A percentile compares a stretch with the other conserved stretches of the same genome.
phyloP scores from a whole-genome alignment of 2,797 vertebrate genomes.

The Tenualosa thibaudeaui region DNA sequence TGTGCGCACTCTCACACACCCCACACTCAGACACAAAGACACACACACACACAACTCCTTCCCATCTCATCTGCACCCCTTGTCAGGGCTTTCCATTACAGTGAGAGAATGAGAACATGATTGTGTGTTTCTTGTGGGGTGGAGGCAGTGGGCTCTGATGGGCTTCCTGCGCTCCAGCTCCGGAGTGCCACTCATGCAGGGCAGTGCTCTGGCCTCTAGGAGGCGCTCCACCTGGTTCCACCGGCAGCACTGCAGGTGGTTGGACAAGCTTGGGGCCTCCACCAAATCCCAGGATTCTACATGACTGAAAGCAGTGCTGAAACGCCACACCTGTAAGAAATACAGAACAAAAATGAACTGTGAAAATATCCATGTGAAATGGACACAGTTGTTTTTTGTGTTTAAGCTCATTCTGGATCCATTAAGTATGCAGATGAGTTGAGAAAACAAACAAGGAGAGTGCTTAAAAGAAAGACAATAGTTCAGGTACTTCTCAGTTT shows the following conservation, averaged over 20 bases:
- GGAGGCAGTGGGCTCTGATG: slow-evolving; percentile 60
- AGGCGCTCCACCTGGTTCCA: slow-evolving; percentile 87
- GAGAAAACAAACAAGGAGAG: too few species aligned
- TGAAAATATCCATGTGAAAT: too few species aligned
- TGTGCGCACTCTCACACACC: background rate
- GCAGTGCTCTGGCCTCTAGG: slow-evolving; percentile 90
- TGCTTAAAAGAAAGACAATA: too few species aligned
- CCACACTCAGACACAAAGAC: background rate
- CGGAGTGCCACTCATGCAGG: slow-evolving; percentile 91
- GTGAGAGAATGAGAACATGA: background rate
- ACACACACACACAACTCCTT: background rate
- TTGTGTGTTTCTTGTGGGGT: background rate
- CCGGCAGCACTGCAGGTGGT: slow-evolving; percentile 92
- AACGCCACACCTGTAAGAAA: slow-evolving; percentile 87
- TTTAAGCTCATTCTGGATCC: too few species aligned
- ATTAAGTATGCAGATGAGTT: too few species aligned
- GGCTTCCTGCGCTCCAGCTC: slow-evolving; percentile 67
- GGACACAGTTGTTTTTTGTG: too few species aligned
- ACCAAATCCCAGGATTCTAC: slow-evolving; percentile 92
- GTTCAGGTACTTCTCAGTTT: too few species aligned
- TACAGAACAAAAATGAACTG: too few species aligned
- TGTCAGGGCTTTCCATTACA: background rate
- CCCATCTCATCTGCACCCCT: background rate
- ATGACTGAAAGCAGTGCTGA: slow-evolving; percentile 94
- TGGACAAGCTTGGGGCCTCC: slow-evolving; percentile 92